Base-by-base conservation (phyloP, 2,797 vertebrate species). In the Enteromius mattozi region DNA sequence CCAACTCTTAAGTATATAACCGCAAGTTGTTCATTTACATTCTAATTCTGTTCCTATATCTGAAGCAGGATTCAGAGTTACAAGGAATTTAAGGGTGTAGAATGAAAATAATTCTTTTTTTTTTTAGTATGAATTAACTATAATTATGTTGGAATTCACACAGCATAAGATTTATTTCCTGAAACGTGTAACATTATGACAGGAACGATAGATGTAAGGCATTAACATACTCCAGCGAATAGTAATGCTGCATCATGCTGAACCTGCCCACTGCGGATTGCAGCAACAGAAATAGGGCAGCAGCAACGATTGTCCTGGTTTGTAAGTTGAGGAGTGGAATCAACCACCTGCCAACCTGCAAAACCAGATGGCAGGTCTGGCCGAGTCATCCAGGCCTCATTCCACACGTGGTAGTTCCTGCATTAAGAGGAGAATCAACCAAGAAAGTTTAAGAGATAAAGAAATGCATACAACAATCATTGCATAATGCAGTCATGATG, bases 321-420 rank as follows among this genome's bases (percentile, higher is more conserved):
- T 3, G 96, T 97, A 90, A 97, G 97, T 90, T 98, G 97, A 0
- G 97, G 97, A 0, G 97, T 99, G 27, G 97, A 94, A 2, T 98
- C 97, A 0, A 99, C 94, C 2, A 96, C 97, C 91, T 98, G 97
- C 97, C 97, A 99, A 7, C 97, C 97, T 1, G 96, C 95, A 0
- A 96, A 92, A 8, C 97, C 97, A 0, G 90, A 80, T 3, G 96
- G 97, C 77, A 99, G 92, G 92, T 98, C 97, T 0, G 96, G 95
- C 42, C 97, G 94, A 14, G 95, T 94, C 97, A 98, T 97, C 97
- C 97, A 99, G 89, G 96, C 97, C 89, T 99, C 97, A 3, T 98
- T 98, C 97, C 97, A 99, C 13, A 98, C 96, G 0, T 99, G 97
- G 91, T 96, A 99, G 91, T 98, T 99, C 97, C 97, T 99, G 79